Percentiles rank a stretch among this genome's conserved stretches.
Evolutionary conservation across 2,888 invertebrate genomes (phyloP).

Genomic region (Volucella inflata): DNA sequence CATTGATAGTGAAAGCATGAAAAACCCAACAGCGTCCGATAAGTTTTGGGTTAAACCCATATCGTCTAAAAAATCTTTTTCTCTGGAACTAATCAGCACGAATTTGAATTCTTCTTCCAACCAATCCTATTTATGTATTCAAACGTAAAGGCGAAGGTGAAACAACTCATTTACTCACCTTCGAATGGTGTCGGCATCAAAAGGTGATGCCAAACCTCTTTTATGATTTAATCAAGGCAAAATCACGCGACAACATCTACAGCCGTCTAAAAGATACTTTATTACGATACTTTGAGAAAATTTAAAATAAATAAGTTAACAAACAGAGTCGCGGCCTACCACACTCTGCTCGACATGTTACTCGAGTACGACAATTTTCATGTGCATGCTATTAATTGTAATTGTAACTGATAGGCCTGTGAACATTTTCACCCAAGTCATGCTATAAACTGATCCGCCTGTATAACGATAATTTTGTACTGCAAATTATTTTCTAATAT

Average conservation of each 20-base stretch:
- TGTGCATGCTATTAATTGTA: slow-evolving; percentile 14
- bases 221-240: slow-evolving; percentile 5
- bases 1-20: too few relatives aligned
- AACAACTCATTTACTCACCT: too few relatives aligned
- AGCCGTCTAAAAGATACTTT: neutral
- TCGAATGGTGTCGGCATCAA: neutral
- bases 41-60: too few relatives aligned
- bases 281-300: neutral
- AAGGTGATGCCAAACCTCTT: neutral
- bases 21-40: too few relatives aligned
- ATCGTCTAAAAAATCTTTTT: too few relatives aligned
- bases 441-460: neutral
- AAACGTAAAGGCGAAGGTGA: too few relatives aligned
- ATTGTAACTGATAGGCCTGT: slow-evolving; percentile 11
- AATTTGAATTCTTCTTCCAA: too few relatives aligned
- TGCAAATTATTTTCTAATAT: neutral
- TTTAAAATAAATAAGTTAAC: slow-evolving; percentile 4
- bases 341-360: slow-evolving; percentile 1
- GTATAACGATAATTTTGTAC: too few relatives aligned
- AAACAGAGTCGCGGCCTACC: neutral
- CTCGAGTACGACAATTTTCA: slow-evolving; percentile 11
- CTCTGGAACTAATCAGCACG: too few relatives aligned
- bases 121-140: too few relatives aligned
- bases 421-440: neutral
- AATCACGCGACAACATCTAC: slow-evolving; percentile 20